phyloP scores from a whole-genome alignment of 2,888 invertebrate species.

The Brachyopa scutellaris region DNA sequence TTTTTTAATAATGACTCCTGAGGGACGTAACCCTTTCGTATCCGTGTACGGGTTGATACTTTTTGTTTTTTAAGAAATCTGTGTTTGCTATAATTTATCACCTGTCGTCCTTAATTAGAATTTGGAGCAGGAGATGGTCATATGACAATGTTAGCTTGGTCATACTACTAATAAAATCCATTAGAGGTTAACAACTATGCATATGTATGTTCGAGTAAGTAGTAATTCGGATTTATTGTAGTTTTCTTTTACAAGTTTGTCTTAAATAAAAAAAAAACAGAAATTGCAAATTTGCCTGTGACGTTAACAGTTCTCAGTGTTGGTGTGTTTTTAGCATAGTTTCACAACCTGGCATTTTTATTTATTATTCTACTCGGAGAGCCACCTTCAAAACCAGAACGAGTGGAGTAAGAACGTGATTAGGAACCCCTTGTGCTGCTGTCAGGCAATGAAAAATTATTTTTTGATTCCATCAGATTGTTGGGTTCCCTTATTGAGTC shows the following conservation, averaged over 20 bases:
- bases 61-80: constrained; percentile 58
- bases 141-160: constrained; percentile 25
- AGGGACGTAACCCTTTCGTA: constrained; percentile 66
- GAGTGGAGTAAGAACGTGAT: constrained; percentile 53
- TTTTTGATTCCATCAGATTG: constrained; percentile 71
- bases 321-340: too few relatives aligned
- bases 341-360: constrained; percentile 1
- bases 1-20: constrained; percentile 69
- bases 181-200: constrained; percentile 48
- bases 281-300: too few relatives aligned
- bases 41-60: constrained; percentile 45
- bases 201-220: too few relatives aligned
- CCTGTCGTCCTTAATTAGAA: constrained; percentile 62
- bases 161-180: constrained; percentile 62
- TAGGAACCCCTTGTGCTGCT: constrained; percentile 69
- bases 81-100: constrained; percentile 61
- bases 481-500: constrained; percentile 58
- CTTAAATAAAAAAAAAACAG: too few relatives aligned
- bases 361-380: background rate
- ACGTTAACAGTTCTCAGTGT: too few relatives aligned
- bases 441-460: constrained; percentile 72
- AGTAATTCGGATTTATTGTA: constrained; percentile 59
- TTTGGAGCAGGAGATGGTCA: constrained; percentile 17
- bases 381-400: constrained; percentile 16
- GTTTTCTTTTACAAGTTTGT: background rate